Conservation (phyloP, 1,140 invertebrate genomes). For the Harlomillsia oculata region DNA sequence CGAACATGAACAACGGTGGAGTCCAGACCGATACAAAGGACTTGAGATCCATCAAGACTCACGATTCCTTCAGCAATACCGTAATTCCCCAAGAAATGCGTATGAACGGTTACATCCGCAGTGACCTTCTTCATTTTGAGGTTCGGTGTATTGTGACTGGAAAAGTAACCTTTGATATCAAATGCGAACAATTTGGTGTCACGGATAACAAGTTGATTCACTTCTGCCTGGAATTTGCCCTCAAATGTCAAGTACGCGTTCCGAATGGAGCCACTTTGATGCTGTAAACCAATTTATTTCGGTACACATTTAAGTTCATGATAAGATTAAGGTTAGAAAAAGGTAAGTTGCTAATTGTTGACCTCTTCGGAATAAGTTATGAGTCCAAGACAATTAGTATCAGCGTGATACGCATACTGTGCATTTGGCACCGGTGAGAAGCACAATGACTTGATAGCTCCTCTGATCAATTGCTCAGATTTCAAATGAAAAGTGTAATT, state of each 20-base stretch:
- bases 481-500: slow-evolving; percentile 23
- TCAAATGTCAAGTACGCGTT: slow-evolving; percentile 21
- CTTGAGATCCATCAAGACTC: slow-evolving; percentile 23
- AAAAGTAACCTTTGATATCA: slow-evolving; percentile 19
- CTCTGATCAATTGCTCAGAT: slow-evolving; percentile 20
- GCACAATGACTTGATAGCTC: slow-evolving; percentile 19
- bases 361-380: slow-evolving; percentile 28
- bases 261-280: slow-evolving; percentile 16
- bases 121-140: slow-evolving; percentile 2
- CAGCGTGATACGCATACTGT: slow-evolving; percentile 15
- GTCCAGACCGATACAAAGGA: slow-evolving; percentile 24
- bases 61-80: slow-evolving; percentile 26
- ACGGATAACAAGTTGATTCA: slow-evolving; percentile 13
- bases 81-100: slow-evolving; percentile 15
- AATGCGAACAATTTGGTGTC: slow-evolving; percentile 24
- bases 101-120: slow-evolving; percentile 10
- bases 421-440: slow-evolving; percentile 10
- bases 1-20: slow-evolving; percentile 18
- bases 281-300: background rate
- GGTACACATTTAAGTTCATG: background rate
- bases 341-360: background rate
- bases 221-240: slow-evolving; percentile 9
- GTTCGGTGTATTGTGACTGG: slow-evolving; percentile 8
- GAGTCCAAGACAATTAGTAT: slow-evolving; percentile 13
- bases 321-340: background rate